Evolutionary conservation across 2,113 vertebrate genomes (phyloP), one percentile per base, ranked within the genome.

Genomic region (Phalacrocorax pelagicus): DNA sequence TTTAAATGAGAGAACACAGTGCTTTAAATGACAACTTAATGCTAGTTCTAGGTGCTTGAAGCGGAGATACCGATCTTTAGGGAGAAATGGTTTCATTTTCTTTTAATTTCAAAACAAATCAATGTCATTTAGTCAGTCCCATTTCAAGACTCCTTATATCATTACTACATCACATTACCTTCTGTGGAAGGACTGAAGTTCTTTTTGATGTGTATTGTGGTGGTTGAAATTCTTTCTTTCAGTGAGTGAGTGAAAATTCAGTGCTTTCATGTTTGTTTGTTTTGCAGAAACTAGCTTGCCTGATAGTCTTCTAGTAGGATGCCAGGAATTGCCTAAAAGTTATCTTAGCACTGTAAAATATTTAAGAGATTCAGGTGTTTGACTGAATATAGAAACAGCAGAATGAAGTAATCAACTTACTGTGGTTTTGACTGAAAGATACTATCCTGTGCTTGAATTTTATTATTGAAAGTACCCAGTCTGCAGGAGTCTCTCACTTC

Each of bases 221-320:
- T 47, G 16, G 91, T 91, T 90, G 57, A 94, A 81, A 92, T 90
- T 74, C 57, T 85, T 95, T 62, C n/a, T 88, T 91, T 83, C 52
- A 61, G 46, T 20, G 23, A 63, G 51, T 27, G 36, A 90, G 80
- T 40, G 34, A 61, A 82, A 87, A 88, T 94, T 61, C 34, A 51
- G 34, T 78, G 47, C 2, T 32, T 86, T 54, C 44, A 51, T 88
- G 8, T 59, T 75, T 52, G 20, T 15, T 59, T 78, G 6, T 62
- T 87, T 70, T 75, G 12, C 55, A 74, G 77, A 65, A 94, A 78
- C 19, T 75, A 86, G 11, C 46, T 86, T 80, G 81, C 27, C 21
- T 92, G 24, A 63, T 73, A 82, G 38, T 61, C n/a, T 85, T 57
- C 36, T 66, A 82, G 11, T 24, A 80, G 6, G 16, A 27, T 80